Conservation (phyloP, 2,888 invertebrate genomes). For the Notocelia uddmanniana region DNA sequence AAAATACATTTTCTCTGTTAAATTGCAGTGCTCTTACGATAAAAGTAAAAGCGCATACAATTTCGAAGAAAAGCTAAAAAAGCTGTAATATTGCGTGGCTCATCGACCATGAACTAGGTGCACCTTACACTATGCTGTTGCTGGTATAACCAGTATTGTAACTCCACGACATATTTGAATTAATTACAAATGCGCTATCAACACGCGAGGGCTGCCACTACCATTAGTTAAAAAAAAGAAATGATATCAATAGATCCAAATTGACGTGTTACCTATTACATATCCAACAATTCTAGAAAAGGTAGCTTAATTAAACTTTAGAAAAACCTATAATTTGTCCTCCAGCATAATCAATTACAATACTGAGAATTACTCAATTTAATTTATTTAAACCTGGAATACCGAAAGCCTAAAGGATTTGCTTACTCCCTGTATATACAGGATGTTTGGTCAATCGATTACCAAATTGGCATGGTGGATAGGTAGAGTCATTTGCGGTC, state of each 20-base stretch:
- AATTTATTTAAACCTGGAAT: no score
- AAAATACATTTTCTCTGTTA: neutral
- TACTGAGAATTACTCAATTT: no score
- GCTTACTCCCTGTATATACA: no score
- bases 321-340: neutral
- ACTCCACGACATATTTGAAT: constrained; percentile 37
- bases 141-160: constrained; percentile 41
- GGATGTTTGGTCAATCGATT: no score
- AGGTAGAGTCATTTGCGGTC: no score
- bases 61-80: neutral
- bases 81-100: neutral
- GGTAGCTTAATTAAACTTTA: neutral
- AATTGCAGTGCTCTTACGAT: neutral
- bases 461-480: no score
- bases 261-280: no score
- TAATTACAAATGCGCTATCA: constrained; percentile 32
- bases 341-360: neutral
- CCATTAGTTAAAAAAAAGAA: neutral
- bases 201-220: constrained; percentile 28
- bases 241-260: neutral
- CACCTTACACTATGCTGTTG: neutral
- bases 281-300: neutral
- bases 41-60: neutral
- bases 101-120: constrained; percentile 30
- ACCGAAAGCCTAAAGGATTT: no score